Evolutionary conservation across 2,888 invertebrate species (phyloP), one percentile per base, ranked within the genome.

Genomic region (Euzetes globulus): DNA sequence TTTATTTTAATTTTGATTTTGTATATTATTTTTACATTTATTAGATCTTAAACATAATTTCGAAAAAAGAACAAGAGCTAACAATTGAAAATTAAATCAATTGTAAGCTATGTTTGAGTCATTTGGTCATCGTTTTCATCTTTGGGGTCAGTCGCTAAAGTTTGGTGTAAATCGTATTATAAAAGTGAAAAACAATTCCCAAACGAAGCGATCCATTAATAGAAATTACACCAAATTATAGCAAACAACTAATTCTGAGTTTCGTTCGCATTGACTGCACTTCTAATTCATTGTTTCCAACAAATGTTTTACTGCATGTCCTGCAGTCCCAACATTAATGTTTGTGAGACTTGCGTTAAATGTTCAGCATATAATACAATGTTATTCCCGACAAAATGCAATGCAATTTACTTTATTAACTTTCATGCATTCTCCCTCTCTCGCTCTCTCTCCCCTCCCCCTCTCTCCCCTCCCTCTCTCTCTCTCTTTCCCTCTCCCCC

Each of bases 351-450:
- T 29, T 33, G 60, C 11, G 63, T 29, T 37, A 63, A 63, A 27
- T 33, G 63, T 29, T 63, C 29, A 33, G 63, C 68, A 68, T 68
- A 41, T 41, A 41, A 63, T 68, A 33, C 37, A 22, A 68, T 68
- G 68, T 68, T 68, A 68, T 68, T 37, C 41, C 13, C 41, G 68
- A 68, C 68, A 60, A 60, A 60, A 60, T 60, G 60, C 60, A 60
- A 27, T 60, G 41, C 68, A 68, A 68, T 68, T 68, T 68, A 68
- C 41, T 68, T 68, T 68, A 68, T 68, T 68, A 68, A 68, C 68
- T 68, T 41, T 63, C 63, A 33, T 27, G 17, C 33, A 3, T 4
- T 33, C 29, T 19, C 63, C 33, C 63, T 25, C 58, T 58, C 29
- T 29, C 58, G 4, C 3, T 55, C 19, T 25, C 22, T 25, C 25